Conservation (phyloP, 2,113 vertebrate species). For the Nerophis ophidion region DNA sequence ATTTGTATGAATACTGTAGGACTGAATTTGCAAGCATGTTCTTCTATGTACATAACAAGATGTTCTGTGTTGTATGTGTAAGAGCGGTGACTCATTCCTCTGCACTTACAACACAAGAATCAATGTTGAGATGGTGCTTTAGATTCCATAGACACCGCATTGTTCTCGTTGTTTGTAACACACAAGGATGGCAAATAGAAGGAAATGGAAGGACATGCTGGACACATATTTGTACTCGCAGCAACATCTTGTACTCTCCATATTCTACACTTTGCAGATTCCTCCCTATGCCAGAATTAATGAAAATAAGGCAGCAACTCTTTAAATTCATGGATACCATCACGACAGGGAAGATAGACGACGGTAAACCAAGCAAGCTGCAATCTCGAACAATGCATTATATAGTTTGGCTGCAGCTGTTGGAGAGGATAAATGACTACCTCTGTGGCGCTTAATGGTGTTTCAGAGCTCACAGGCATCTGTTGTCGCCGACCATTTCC, state of each 20-base stretch:
- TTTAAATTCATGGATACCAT: conserved; percentile 12
- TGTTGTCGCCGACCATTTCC: conserved; percentile 43
- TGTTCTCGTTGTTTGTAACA: background rate
- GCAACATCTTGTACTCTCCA: conserved; percentile 14
- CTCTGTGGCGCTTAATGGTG: conserved; percentile 26
- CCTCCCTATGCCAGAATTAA: conserved; percentile 8
- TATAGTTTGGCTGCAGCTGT: conserved; percentile 21
- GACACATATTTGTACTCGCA: conserved; percentile 19
- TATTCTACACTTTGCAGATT: conserved; percentile 8
- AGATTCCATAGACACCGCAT: background rate
- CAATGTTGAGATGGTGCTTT: conserved; percentile 15
- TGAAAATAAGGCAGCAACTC: conserved; percentile 7
- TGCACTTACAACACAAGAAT: conserved; percentile 29
- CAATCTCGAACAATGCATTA: conserved; percentile 14
- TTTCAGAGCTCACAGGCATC: conserved; percentile 25
- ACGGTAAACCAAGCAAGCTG: conserved; percentile 11
- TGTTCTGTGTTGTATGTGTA: conserved; percentile 41
- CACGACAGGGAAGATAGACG: background rate
- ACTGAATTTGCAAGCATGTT: background rate
- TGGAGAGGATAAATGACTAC: conserved; percentile 33
- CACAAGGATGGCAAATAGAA: background rate
- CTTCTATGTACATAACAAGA: background rate
- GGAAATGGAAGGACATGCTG: conserved; percentile 3
- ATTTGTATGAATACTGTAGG: too few species aligned
- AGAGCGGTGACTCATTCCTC: conserved; percentile 56